Conservation (phyloP, 2,888 invertebrate species). For the Masnerella sp. region DNA sequence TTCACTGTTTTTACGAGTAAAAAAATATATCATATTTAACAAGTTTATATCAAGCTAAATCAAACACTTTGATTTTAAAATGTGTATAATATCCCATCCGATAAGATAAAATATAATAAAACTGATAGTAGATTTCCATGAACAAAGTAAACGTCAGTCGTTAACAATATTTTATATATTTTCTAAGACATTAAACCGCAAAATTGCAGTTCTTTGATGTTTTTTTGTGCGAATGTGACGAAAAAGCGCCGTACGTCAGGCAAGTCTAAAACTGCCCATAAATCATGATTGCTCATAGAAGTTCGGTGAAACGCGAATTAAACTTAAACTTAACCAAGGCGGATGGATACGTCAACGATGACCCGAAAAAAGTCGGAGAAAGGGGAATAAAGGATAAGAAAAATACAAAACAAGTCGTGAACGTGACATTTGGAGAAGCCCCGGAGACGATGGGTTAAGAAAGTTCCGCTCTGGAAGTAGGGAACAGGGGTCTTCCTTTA, state of each 20-base stretch:
- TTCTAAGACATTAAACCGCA: conserved; percentile 29
- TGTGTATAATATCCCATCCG: too few relatives aligned
- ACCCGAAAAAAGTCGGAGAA: conserved; percentile 27
- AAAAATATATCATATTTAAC: too few relatives aligned
- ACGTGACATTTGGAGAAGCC: conserved; percentile 54
- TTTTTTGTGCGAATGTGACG: conserved; percentile 5
- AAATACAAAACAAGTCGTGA: conserved; percentile 55
- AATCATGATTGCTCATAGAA: conserved; percentile 41
- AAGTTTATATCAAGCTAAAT: neutral
- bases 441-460: conserved; percentile 55
- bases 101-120: too few relatives aligned
- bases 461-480: conserved; percentile 53
- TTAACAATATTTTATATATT: conserved; percentile 34
- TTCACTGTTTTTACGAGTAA: too few relatives aligned
- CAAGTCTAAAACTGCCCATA: conserved; percentile 28
- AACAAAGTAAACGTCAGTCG: neutral
- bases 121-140: too few relatives aligned
- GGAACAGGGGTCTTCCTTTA: conserved; percentile 51
- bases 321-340: conserved; percentile 30
- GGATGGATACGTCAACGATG: conserved; percentile 48
- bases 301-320: conserved; percentile 50
- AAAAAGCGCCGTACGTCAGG: conserved; percentile 17
- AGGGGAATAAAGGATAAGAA: conserved; percentile 42
- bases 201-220: conserved; percentile 21
- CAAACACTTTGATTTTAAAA: too few relatives aligned